These are phyloP conservation scores for Salarias fasciatus DNA, from an alignment of 2,797 vertebrate genomes.

Conservation along the genomic window DNA sequence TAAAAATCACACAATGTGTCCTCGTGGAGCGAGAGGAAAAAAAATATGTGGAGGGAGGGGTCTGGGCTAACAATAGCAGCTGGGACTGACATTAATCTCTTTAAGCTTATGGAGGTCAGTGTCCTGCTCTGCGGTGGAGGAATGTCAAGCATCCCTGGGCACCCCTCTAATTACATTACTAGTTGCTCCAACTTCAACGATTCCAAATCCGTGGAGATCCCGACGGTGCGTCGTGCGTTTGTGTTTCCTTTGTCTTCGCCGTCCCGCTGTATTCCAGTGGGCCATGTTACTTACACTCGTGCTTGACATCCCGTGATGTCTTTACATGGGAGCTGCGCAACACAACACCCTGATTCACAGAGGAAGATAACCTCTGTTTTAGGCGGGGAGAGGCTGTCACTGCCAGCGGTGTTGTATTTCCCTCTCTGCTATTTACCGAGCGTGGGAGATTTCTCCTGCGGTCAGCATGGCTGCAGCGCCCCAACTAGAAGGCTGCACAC, in stretches of 20 bases:
- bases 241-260: slow-evolving; percentile 53
- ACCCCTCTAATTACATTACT: slow-evolving; percentile 69
- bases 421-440: slow-evolving; percentile 72
- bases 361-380: slow-evolving; percentile 79
- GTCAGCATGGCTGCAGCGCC: slow-evolving; percentile 68
- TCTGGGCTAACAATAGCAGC: slow-evolving; percentile 71
- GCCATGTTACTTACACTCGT: slow-evolving; percentile 79
- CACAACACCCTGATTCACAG: slow-evolving; percentile 72
- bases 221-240: slow-evolving; percentile 22
- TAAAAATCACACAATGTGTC: slow-evolving; percentile 69
- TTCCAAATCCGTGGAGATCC: slow-evolving; percentile 62
- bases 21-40: slow-evolving; percentile 43
- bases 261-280: slow-evolving; percentile 60
- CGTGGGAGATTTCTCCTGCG: slow-evolving; percentile 73
- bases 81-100: slow-evolving; percentile 76
- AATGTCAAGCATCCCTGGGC: slow-evolving; percentile 72
- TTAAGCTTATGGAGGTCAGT: slow-evolving; percentile 74
- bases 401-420: slow-evolving; percentile 79
- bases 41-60: slow-evolving; percentile 24
- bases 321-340: slow-evolving; percentile 81
- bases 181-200: slow-evolving; percentile 56
- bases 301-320: slow-evolving; percentile 78
- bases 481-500: slow-evolving; percentile 46
- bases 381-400: slow-evolving; percentile 61
- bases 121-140: slow-evolving; percentile 62